Percentiles rank a stretch among this genome's conserved stretches.
phyloP scores from a whole-genome alignment of 2,797 vertebrate genomes.

The Falco rusticolus region DNA sequence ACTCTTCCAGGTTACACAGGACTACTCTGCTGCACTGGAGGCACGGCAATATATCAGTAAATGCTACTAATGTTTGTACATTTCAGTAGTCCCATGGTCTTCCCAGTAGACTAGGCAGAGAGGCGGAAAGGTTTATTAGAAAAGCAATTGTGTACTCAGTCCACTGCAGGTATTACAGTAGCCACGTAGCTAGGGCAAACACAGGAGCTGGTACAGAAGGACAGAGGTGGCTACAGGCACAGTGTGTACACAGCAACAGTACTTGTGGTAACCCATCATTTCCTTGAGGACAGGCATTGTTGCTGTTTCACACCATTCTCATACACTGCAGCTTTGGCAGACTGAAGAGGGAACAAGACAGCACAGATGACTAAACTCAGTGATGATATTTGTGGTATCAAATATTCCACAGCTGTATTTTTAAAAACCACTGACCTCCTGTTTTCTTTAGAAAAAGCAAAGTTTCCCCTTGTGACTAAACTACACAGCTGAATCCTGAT shows the following conservation, averaged over 20 bases:
- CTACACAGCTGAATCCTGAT: neutral
- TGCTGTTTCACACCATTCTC: neutral
- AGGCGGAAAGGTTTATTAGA: neutral
- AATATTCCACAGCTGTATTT: neutral
- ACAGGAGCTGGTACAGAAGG: neutral
- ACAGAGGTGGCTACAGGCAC: accelerated
- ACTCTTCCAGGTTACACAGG: neutral
- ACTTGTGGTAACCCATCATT: neutral
- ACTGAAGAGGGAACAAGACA: neutral
- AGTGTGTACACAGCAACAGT: neutral
- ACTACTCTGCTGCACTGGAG: neutral
- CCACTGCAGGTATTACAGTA: neutral
- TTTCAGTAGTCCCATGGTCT: neutral
- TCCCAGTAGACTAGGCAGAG: neutral
- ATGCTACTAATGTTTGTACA: neutral
- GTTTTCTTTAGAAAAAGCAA: neutral
- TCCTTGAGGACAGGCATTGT: neutral
- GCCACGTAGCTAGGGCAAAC: neutral
- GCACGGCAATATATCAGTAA: neutral
- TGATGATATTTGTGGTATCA: neutral
- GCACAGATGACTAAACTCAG: neutral
- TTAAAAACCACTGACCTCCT: neutral
- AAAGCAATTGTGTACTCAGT: neutral
- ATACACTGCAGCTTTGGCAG: neutral
- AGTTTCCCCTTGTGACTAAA: neutral